Conservation (phyloP, 30 jellyfish, hydroid and myxozoan species). For the Sanderia malayensis region DNA sequence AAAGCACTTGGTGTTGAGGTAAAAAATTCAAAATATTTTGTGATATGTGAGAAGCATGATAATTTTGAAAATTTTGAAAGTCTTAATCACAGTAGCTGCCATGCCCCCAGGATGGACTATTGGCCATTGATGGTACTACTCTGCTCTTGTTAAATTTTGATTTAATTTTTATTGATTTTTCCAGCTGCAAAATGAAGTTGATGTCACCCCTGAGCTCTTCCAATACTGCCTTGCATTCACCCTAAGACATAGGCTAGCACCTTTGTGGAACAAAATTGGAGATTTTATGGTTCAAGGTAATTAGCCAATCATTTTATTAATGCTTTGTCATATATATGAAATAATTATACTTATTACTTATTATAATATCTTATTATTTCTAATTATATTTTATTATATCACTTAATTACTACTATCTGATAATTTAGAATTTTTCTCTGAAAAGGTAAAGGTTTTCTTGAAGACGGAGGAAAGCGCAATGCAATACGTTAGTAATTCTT, state of each 20-base stretch:
- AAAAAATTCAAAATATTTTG: no score
- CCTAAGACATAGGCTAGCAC: conserved; percentile 77
- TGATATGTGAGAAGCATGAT: no score
- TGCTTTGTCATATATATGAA: not conserved
- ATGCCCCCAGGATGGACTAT: no score
- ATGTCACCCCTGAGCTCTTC: conserved; percentile 64
- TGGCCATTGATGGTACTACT: no score
- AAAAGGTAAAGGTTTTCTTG: conserved; percentile 67
- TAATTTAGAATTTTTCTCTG: not conserved
- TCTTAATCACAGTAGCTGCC: no score
- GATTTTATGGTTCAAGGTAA: conserved; percentile 72
- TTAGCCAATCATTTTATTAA: not conserved
- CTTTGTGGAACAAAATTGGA: conserved; percentile 85
- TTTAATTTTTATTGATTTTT: no score
- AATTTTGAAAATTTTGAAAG: no score
- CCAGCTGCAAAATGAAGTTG: conserved; percentile 36
- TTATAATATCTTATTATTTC: not conserved
- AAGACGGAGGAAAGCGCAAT: conserved; percentile 56
- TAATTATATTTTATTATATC: not conserved
- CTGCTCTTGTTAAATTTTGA: no score
- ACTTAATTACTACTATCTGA: not conserved
- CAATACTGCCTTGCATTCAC: conserved; percentile 77
- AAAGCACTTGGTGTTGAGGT: conserved; percentile 28
- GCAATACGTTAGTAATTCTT: conserved; percentile 58
- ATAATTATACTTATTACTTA: not conserved